phyloP scores from a whole-genome alignment of 2,113 vertebrate species.

The Todiramphus chloris region DNA sequence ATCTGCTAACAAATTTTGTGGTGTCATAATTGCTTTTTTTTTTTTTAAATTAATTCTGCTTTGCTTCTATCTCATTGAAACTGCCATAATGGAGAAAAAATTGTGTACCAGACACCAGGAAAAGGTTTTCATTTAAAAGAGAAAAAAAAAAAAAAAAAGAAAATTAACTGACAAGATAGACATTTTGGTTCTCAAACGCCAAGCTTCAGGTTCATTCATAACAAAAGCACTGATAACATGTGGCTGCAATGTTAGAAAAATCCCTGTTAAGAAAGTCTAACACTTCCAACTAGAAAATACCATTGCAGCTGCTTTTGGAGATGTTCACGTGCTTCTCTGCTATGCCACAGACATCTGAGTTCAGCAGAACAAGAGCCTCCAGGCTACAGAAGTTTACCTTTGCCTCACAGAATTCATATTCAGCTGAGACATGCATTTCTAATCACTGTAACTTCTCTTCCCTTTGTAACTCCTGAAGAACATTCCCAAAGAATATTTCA shows the following conservation, averaged over 20 bases:
- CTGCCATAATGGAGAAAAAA: not conserved
- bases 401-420: not conserved
- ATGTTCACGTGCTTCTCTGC: not conserved
- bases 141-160: not conserved
- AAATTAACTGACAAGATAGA: not conserved
- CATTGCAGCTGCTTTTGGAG: not conserved
- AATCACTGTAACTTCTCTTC: not conserved
- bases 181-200: not conserved
- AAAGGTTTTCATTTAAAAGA: not conserved
- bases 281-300: not conserved
- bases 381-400: not conserved
- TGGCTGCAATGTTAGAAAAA: not conserved
- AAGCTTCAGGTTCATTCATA: not conserved
- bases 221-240: not conserved
- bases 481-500: not conserved
- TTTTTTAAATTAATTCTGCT: not conserved
- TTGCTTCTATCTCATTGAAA: not conserved
- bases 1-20: not conserved
- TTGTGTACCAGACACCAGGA: not conserved
- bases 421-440: not conserved
- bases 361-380: not conserved
- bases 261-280: not conserved
- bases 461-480: not conserved
- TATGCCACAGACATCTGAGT: not conserved
- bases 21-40: not conserved